Evolutionary conservation across 2,888 invertebrate genomes (phyloP).

Genomic region (Ophion ellenae): DNA sequence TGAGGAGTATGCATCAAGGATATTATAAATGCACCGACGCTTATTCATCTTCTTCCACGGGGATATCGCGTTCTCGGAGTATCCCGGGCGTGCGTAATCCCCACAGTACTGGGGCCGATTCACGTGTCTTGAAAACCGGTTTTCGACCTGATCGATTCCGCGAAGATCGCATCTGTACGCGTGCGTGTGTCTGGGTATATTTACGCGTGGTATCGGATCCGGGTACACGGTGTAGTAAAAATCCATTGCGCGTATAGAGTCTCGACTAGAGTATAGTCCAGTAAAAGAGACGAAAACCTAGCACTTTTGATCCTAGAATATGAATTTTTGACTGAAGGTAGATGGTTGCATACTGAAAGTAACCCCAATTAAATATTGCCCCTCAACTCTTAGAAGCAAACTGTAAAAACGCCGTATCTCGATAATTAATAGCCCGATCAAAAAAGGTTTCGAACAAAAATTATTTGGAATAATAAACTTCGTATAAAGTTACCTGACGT

Average conservation of each 20-base stretch:
- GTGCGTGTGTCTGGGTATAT: conserved; percentile 4
- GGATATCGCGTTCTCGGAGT: conserved; percentile 45
- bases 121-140: conserved; percentile 76
- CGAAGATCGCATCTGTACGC: conserved; percentile 69
- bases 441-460: too few species aligned
- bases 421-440: too few species aligned
- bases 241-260: conserved; percentile 48
- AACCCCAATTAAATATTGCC: too few species aligned
- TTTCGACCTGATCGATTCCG: conserved; percentile 75
- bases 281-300: too few species aligned
- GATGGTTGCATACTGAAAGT: too few species aligned
- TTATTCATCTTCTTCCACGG: conserved; percentile 32
- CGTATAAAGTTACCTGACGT: too few species aligned
- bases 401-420: too few species aligned
- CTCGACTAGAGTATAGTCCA: conserved; percentile 37
- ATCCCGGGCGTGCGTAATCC: conserved; percentile 39
- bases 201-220: conserved; percentile 77
- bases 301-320: too few species aligned
- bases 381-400: too few species aligned
- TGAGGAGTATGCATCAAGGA: conserved; percentile 7
- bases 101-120: conserved; percentile 55
- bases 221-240: conserved; percentile 74
- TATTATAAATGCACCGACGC: conserved; percentile 39
- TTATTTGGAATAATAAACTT: too few species aligned
- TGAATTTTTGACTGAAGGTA: too few species aligned